Conservation (phyloP, 1,140 invertebrate species). For the Caenorhabditis briggsae region DNA sequence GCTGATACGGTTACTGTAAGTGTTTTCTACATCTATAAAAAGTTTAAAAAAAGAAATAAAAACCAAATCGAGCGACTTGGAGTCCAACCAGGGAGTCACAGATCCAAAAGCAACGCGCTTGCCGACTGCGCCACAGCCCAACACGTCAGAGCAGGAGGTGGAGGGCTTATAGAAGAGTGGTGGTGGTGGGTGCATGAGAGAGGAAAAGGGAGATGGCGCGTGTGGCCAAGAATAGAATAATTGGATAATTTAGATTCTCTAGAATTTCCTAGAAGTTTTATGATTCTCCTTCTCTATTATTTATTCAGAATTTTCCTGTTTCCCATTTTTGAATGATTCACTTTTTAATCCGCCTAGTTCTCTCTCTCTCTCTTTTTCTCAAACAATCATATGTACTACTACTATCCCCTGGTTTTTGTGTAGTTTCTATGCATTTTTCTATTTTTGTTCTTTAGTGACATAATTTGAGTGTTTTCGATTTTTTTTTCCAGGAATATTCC, state of each 20-base stretch:
- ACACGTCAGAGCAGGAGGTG: not conserved
- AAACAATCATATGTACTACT: slow-evolving; percentile 6
- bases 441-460: not conserved
- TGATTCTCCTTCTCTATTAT: not conserved
- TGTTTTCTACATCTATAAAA: not conserved
- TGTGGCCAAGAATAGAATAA: too few species aligned
- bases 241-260: too few species aligned
- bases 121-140: not conserved
- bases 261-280: too few species aligned
- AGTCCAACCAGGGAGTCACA: not conserved
- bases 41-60: not conserved
- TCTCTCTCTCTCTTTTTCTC: not conserved
- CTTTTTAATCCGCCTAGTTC: slow-evolving; percentile 43
- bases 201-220: not conserved
- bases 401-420: not conserved
- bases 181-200: too few species aligned
- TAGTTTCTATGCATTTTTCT: not conserved
- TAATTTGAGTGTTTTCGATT: not conserved
- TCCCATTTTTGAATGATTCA: not conserved
- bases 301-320: not conserved
- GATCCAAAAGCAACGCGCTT: not conserved
- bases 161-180: too few species aligned
- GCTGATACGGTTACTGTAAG: slow-evolving; percentile 19
- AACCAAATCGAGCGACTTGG: not conserved
- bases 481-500: not conserved